phyloP scores from a whole-genome alignment of 2,797 vertebrate species.

The Cygnus olor region DNA sequence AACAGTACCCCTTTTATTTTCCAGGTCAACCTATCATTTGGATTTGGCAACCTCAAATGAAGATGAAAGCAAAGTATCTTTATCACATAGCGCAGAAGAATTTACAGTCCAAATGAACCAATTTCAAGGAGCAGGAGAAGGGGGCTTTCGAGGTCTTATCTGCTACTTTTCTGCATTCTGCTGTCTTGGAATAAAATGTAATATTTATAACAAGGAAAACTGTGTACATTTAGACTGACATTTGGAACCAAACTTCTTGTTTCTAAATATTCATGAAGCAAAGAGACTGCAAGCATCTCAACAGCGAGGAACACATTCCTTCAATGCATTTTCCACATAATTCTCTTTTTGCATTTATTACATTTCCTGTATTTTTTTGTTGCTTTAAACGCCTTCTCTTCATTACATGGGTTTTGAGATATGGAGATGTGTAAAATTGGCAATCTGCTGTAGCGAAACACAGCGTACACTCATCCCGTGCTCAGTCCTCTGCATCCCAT shows the following conservation, averaged over 20 bases:
- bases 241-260: conserved; percentile 47
- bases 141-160: conserved; percentile 31
- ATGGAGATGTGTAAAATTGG: not conserved
- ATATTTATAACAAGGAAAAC: conserved; percentile 55
- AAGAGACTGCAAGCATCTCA: not conserved
- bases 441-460: not conserved
- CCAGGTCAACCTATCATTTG: not conserved
- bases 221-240: conserved; percentile 42
- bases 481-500: not conserved
- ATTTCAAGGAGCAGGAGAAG: conserved; percentile 1
- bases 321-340: not conserved
- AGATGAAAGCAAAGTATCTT: conserved; percentile 49
- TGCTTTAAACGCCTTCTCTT: not conserved
- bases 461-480: not conserved
- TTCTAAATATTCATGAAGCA: conserved; percentile 71
- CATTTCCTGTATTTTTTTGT: not conserved
- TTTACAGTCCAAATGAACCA: conserved; percentile 60
- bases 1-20: conserved; percentile 23
- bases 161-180: conserved; percentile 36
- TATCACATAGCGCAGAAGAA: conserved; percentile 28
- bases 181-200: conserved; percentile 43
- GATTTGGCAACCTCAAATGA: conserved; percentile 21
- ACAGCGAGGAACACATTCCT: not conserved
- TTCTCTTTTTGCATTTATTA: conserved; percentile 22
- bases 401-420: not conserved